These are phyloP conservation scores for Laspeyria flexula DNA, from an alignment of 2,888 invertebrate genomes.

Conservation along the genomic window DNA sequence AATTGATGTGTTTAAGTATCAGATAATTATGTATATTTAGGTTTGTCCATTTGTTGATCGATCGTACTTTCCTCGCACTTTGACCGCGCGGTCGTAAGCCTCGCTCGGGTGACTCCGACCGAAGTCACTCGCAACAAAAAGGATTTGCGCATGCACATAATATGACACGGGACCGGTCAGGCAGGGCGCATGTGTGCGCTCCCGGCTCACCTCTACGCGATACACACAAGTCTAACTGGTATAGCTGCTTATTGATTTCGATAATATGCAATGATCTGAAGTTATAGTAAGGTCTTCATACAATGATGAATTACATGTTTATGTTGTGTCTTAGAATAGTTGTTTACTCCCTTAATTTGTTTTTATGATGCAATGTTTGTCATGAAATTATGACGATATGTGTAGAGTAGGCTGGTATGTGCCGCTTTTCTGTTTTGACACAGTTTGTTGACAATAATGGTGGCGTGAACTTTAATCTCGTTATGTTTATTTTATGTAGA, in stretches of 20 bases:
- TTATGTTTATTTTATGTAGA: slow-evolving; percentile 3
- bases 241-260: slow-evolving; percentile 11
- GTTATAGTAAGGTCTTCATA: not conserved
- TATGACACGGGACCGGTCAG: slow-evolving; percentile 41
- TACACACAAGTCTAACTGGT: slow-evolving; percentile 19
- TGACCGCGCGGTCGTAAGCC: not conserved
- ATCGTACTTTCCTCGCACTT: slow-evolving; percentile 1
- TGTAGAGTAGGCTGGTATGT: too few relatives aligned
- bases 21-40: too few relatives aligned
- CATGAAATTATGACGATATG: too few relatives aligned
- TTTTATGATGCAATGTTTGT: too few relatives aligned
- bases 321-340: too few relatives aligned
- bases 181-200: slow-evolving; percentile 29
- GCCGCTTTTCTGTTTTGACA: not conserved
- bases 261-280: not conserved
- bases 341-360: too few relatives aligned
- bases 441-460: not conserved
- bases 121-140: slow-evolving; percentile 22
- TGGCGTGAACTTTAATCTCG: slow-evolving; percentile 13
- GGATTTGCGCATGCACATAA: slow-evolving; percentile 10
- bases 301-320: too few relatives aligned
- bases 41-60: too few relatives aligned
- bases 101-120: slow-evolving; percentile 12
- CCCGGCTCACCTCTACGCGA: slow-evolving; percentile 32
- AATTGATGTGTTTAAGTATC: too few relatives aligned